A percentile compares a stretch with the other conserved stretches of the same genome.
Conservation (phyloP, 1,140 invertebrate species). For the Atta colombica region DNA sequence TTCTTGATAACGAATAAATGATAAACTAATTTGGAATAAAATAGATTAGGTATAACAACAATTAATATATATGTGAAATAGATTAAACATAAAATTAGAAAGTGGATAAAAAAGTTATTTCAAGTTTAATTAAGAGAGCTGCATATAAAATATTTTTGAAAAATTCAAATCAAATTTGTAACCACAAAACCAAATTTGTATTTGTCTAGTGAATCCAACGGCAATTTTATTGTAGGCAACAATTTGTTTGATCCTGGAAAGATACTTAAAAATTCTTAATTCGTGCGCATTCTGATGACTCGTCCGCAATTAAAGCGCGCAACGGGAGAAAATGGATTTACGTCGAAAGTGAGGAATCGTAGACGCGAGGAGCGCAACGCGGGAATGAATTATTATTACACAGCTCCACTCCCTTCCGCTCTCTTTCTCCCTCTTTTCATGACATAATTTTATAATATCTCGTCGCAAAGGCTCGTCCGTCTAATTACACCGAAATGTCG, state of each 20-base stretch:
- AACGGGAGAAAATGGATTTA: slow-evolving; percentile 59
- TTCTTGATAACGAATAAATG: not conserved
- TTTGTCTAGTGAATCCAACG: not conserved
- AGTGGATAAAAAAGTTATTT: not conserved
- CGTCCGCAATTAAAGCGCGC: slow-evolving; percentile 57
- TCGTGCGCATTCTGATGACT: slow-evolving; percentile 55
- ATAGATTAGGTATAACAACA: not conserved
- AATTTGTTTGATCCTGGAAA: not conserved
- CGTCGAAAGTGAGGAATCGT: slow-evolving; percentile 61
- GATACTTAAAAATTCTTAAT: slow-evolving; percentile 50
- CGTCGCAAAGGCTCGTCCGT: slow-evolving; percentile 60
- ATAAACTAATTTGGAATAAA: not conserved
- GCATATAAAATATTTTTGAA: not conserved
- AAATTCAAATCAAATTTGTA: not conserved
- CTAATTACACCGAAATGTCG: slow-evolving; percentile 65
- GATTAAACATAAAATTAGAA: not conserved
- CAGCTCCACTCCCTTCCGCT: not conserved
- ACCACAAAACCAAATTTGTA: not conserved
- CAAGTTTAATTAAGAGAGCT: not conserved
- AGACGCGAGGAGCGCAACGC: slow-evolving; percentile 12
- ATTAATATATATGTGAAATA: not conserved
- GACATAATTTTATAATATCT: slow-evolving; percentile 56
- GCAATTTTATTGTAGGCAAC: not conserved
- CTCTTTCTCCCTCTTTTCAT: slow-evolving; percentile 16
- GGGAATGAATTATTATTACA: slow-evolving; percentile 59